A percentile compares a stretch with the other conserved stretches of the same genome.
These are phyloP conservation scores for Lithobius niger DNA, from an alignment of 1,140 invertebrate genomes.

Conservation along the genomic window DNA sequence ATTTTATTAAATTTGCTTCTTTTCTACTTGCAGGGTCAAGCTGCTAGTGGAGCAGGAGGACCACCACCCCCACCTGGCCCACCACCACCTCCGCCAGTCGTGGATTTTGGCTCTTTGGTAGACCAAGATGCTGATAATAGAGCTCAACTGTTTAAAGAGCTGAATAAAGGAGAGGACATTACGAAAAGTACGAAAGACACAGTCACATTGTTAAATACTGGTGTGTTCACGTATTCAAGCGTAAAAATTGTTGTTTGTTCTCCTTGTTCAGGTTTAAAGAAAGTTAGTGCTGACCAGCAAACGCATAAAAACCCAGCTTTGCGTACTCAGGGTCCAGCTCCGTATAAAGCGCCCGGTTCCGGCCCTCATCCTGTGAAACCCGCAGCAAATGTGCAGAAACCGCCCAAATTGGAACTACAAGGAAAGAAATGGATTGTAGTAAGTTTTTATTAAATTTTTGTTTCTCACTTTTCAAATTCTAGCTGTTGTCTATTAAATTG, in stretches of 20 bases:
- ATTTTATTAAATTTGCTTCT: slow-evolving; percentile 10
- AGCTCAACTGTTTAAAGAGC: slow-evolving; percentile 78
- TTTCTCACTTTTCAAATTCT: background rate
- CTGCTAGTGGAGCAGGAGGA: slow-evolving; percentile 41
- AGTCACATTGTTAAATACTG: background rate
- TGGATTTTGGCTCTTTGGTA: slow-evolving; percentile 24
- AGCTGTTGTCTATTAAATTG: too few relatives aligned
- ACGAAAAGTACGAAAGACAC: slow-evolving; percentile 55
- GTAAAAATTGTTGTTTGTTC: background rate
- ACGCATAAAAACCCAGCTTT: slow-evolving; percentile 94
- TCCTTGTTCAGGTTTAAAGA: slow-evolving; percentile 55
- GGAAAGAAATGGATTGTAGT: slow-evolving; percentile 95
- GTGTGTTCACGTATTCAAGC: background rate
- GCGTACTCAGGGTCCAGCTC: slow-evolving; percentile 33
- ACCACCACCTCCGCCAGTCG: slow-evolving; percentile 42
- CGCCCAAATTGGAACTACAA: slow-evolving; percentile 67
- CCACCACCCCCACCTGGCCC: slow-evolving; percentile 37
- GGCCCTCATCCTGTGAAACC: slow-evolving; percentile 31
- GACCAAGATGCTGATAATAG: slow-evolving; percentile 44
- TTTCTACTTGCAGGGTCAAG: too few relatives aligned
- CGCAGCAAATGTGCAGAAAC: slow-evolving; percentile 50
- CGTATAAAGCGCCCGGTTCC: slow-evolving; percentile 23
- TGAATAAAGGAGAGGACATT: slow-evolving; percentile 84
- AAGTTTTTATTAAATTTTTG: slow-evolving; percentile 30
- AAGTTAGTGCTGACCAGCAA: slow-evolving; percentile 94